Percentiles rank a stretch among this genome's conserved stretches.
Evolutionary conservation across 2,797 vertebrate species (phyloP).

Genomic region (Hybognathus amarus): DNA sequence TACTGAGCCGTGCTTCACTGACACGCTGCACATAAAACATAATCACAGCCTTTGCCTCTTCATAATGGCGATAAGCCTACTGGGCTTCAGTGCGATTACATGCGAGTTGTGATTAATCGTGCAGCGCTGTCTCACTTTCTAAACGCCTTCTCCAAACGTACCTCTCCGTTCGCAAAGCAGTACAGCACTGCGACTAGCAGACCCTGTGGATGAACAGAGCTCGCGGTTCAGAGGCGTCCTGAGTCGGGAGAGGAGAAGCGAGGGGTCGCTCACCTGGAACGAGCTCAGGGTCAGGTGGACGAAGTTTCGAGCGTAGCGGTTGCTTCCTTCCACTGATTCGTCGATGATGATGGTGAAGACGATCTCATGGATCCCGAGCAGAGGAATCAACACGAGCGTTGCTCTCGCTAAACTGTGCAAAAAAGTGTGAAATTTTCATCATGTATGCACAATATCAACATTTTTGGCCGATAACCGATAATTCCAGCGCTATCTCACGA

Average conservation of each 20-base stretch:
- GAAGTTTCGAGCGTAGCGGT: conserved; percentile 83
- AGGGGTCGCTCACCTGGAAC: conserved; percentile 81
- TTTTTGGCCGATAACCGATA: no score
- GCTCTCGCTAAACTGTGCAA: conserved; percentile 86
- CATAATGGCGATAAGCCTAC: no score
- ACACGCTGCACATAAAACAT: no score
- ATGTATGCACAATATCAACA: no score
- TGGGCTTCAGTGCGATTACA: no score
- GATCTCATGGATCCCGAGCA: conserved; percentile 92
- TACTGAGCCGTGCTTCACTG: no score
- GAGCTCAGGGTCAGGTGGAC: conserved; percentile 91
- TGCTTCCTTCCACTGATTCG: conserved; percentile 84
- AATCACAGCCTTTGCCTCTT: no score
- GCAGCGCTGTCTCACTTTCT: no score
- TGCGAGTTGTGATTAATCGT: no score
- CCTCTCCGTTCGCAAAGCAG: conserved; percentile 96
- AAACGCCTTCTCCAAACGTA: conserved; percentile 66
- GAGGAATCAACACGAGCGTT: conserved; percentile 89
- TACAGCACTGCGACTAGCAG: conserved; percentile 92
- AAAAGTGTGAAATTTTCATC: background rate
- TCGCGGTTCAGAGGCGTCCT: background rate
- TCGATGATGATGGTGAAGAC: conserved; percentile 88
- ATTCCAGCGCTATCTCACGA: no score
- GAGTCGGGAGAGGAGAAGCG: background rate
- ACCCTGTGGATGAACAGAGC: conserved; percentile 76